These are phyloP conservation scores for Apaloderma vittatum DNA, from an alignment of 2,113 vertebrate species.

Conservation along the genomic window DNA sequence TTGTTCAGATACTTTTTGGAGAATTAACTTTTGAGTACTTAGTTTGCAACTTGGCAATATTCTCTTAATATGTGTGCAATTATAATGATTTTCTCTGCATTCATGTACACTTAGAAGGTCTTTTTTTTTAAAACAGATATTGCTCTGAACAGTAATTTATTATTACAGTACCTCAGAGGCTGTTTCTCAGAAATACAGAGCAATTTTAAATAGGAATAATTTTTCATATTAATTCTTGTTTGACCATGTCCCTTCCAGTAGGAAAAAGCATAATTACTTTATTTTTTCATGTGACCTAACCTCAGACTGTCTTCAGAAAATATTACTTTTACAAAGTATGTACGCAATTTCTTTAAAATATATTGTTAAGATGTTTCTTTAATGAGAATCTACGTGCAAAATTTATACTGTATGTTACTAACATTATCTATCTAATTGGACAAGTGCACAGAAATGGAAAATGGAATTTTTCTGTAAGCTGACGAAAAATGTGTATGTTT, in stretches of 20 bases:
- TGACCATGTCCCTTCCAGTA: slow-evolving; percentile 16
- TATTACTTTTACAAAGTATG: neutral
- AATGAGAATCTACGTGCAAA: slow-evolving; percentile 13
- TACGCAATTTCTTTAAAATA: slow-evolving; percentile 19
- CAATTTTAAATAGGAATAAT: slow-evolving; percentile 2
- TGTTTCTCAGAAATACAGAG: slow-evolving; percentile 26
- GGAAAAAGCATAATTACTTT: slow-evolving; percentile 1
- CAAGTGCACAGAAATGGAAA: slow-evolving; percentile 44
- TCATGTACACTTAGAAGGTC: neutral
- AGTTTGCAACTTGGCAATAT: neutral
- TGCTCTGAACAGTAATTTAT: neutral
- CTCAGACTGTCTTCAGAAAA: slow-evolving; percentile 35
- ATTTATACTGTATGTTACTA: slow-evolving; percentile 22
- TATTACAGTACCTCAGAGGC: slow-evolving; percentile 8
- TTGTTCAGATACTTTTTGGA: neutral
- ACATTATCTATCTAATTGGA: slow-evolving; percentile 42
- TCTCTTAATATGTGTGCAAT: neutral
- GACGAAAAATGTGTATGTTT: slow-evolving; percentile 15
- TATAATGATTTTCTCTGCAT: neutral
- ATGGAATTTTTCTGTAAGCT: slow-evolving; percentile 13
- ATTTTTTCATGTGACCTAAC: slow-evolving; percentile 28
- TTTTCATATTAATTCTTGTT: slow-evolving; percentile 24
- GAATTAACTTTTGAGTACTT: neutral
- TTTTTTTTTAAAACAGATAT: neutral
- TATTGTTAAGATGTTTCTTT: slow-evolving; percentile 37